A percentile compares a stretch with the other conserved stretches of the same genome.
Conservation (phyloP, 2,113 vertebrate genomes). For the Chinchilla lanigera region DNA sequence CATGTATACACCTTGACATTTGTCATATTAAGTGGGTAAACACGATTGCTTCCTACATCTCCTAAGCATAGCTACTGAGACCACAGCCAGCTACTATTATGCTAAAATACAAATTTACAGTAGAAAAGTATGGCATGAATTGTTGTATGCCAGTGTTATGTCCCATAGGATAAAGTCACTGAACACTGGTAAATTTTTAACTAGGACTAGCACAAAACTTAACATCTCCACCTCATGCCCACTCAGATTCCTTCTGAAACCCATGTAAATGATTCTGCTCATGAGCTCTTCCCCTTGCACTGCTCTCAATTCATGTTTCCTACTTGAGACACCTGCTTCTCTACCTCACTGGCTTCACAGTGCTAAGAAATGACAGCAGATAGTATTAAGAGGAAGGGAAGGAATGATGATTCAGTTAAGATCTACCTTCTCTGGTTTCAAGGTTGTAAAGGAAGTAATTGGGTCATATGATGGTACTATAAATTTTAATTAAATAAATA, state of each 20-base stretch:
- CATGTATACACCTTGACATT: background rate
- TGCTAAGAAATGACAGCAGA: background rate
- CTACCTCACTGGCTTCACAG: background rate
- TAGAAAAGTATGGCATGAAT: background rate
- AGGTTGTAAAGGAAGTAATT: background rate
- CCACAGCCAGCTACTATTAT: background rate
- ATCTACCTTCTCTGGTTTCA: background rate
- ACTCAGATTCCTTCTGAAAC: background rate
- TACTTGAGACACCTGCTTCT: background rate
- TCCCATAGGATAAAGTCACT: background rate
- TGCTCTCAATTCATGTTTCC: background rate
- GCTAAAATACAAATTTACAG: background rate
- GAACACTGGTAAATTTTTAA: constrained; percentile 30
- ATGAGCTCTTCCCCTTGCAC: background rate
- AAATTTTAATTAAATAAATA: constrained; percentile 31
- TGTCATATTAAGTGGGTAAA: background rate
- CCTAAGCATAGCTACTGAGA: background rate
- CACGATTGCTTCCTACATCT: background rate
- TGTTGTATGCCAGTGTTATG: background rate
- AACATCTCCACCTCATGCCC: background rate
- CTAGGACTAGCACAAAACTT: background rate
- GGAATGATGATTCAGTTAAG: too few relatives aligned
- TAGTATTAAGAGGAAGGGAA: background rate
- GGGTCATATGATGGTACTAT: background rate
- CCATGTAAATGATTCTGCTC: background rate